These are phyloP conservation scores for Cydia amplana DNA, from an alignment of 1,140 invertebrate species.

Conservation along the genomic window DNA sequence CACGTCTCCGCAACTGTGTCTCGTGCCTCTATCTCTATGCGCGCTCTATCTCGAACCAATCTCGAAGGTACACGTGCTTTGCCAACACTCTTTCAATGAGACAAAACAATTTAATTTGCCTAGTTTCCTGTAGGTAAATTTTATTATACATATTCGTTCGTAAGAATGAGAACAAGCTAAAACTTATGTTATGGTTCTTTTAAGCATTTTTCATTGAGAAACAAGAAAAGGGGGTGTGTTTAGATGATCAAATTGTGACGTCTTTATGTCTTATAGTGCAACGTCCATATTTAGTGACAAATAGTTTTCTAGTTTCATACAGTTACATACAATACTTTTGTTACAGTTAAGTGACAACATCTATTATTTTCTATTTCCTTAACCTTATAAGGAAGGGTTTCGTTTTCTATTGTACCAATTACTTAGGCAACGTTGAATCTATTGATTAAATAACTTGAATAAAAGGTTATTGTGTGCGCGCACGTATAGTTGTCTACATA, in stretches of 20 bases:
- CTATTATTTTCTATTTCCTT: no score
- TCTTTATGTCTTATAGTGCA: no score
- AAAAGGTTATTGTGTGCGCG: background rate
- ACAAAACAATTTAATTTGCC: background rate
- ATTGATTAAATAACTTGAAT: background rate
- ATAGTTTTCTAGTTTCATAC: no score
- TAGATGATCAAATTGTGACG: no score
- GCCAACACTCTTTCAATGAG: constrained; percentile 3
- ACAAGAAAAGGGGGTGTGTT: no score
- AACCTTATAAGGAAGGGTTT: no score
- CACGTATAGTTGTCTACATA: background rate
- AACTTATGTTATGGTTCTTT: background rate
- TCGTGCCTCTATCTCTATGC: constrained; percentile 44
- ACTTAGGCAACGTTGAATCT: background rate
- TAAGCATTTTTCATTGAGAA: no score
- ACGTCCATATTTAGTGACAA: no score
- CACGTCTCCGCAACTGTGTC: constrained; percentile 54
- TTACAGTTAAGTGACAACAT: no score
- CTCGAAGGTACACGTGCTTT: constrained; percentile 43
- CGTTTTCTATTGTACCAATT: background rate
- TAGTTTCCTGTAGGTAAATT: background rate
- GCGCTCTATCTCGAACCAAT: constrained; percentile 21
- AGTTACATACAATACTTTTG: no score
- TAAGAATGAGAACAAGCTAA: background rate
- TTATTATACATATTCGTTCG: background rate